Percentiles rank a stretch among this genome's conserved stretches.
Conservation (phyloP, 2,113 vertebrate species). For the Orientallactaga bullata region DNA sequence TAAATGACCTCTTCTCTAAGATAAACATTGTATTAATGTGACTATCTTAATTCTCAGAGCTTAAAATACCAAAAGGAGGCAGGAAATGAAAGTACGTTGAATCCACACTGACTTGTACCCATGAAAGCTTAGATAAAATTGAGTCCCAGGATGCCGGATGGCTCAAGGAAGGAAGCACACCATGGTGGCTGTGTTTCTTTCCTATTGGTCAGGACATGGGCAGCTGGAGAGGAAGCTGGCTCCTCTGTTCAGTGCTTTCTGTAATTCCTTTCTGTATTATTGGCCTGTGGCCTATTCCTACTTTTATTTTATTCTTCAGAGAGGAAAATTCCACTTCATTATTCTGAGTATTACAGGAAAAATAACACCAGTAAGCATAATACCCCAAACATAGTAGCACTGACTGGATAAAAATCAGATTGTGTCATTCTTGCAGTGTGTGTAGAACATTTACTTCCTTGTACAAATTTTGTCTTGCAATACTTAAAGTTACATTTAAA, state of each 20-base stretch:
- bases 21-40: slow-evolving; percentile 67
- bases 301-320: slow-evolving; percentile 69
- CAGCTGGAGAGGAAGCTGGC: slow-evolving; percentile 47
- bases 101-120: slow-evolving; percentile 54
- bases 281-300: slow-evolving; percentile 30
- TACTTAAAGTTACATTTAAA: slow-evolving; percentile 40
- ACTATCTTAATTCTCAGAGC: slow-evolving; percentile 64
- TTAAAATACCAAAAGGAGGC: slow-evolving; percentile 72
- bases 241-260: slow-evolving; percentile 59
- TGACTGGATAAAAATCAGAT: slow-evolving; percentile 31
- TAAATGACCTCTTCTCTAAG: slow-evolving; percentile 57
- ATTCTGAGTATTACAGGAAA: slow-evolving; percentile 30
- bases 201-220: not conserved
- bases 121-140: slow-evolving; percentile 60
- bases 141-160: slow-evolving; percentile 18
- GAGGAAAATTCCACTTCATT: slow-evolving; percentile 73
- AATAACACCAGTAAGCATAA: slow-evolving; percentile 8
- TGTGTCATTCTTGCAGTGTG: slow-evolving; percentile 1
- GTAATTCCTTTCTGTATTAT: slow-evolving; percentile 49
- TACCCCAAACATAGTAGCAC: slow-evolving; percentile 47
- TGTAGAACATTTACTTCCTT: slow-evolving; percentile 41
- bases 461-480: slow-evolving; percentile 31
- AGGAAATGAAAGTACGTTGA: slow-evolving; percentile 47
- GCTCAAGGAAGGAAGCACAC: slow-evolving; percentile 71
- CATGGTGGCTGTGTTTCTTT: slow-evolving; percentile 52